phyloP scores from a whole-genome alignment of 2,797 vertebrate genomes.

The Pseudotriccus pelzelni region DNA sequence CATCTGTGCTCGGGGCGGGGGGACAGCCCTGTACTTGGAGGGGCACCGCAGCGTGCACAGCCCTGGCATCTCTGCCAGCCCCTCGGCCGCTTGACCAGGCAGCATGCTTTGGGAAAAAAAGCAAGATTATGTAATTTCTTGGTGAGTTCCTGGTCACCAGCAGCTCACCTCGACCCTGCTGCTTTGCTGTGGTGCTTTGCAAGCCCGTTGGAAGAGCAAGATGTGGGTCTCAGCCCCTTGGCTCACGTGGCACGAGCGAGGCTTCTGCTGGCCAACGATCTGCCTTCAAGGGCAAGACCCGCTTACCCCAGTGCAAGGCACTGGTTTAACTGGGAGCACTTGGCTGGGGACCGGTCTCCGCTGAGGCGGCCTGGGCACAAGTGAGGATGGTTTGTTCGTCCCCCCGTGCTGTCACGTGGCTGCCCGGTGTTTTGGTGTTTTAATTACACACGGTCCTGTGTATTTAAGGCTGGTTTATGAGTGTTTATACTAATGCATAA shows the following conservation, averaged over 20 bases:
- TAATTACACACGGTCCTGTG: background rate
- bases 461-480: constrained; percentile 58
- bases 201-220: rapidly evolving
- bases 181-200: background rate
- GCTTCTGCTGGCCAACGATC: rapidly evolving
- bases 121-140: rapidly evolving
- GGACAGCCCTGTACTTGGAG: background rate
- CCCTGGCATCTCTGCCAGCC: background rate
- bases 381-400: background rate
- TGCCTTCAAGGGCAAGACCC: background rate
- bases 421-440: constrained; percentile 10
- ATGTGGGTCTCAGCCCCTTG: background rate
- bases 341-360: rapidly evolving
- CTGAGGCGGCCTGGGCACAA: rapidly evolving
- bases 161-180: background rate
- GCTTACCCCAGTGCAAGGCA: background rate
- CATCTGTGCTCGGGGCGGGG: background rate
- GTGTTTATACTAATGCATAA: constrained; percentile 62
- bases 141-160: background rate
- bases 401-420: background rate
- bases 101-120: background rate
- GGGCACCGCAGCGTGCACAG: rapidly evolving
- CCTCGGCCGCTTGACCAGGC: background rate
- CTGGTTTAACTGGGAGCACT: constrained; percentile 8
- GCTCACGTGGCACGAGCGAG: rapidly evolving